A percentile compares a stretch with the other conserved stretches of the same genome.
Conservation (phyloP, 2,888 invertebrate genomes). For the Drosophila kambysellisi region DNA sequence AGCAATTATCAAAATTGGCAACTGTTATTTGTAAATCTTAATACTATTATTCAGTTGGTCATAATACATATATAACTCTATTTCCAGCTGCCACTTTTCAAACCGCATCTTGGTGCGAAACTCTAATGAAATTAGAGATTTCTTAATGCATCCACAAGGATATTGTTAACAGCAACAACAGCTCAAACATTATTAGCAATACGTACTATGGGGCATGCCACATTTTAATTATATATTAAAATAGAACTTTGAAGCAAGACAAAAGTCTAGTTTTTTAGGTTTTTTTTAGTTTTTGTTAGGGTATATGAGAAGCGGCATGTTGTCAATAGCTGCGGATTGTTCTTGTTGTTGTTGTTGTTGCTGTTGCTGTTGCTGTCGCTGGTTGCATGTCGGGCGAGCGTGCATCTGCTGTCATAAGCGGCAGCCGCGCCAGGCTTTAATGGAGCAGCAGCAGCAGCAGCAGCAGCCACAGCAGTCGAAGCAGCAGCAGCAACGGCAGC, state of each 20-base stretch:
- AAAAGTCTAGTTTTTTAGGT: neutral
- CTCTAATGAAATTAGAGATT: neutral
- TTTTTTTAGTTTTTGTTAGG: slow-evolving; percentile 20
- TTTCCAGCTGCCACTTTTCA: neutral
- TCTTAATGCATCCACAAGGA: neutral
- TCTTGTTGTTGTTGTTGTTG: neutral
- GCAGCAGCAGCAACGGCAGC: slow-evolving; percentile 44
- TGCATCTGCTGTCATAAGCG: slow-evolving; percentile 75
- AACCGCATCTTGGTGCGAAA: neutral
- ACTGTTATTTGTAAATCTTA: neutral
- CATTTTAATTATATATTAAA: too few species aligned
- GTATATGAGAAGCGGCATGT: slow-evolving; percentile 11
- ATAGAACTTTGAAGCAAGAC: neutral
- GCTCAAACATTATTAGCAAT: neutral
- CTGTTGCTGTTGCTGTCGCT: slow-evolving; percentile 31
- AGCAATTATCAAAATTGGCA: neutral
- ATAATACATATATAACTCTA: neutral
- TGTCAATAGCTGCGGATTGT: neutral
- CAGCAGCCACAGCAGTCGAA: slow-evolving; percentile 57
- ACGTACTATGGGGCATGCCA: neutral
- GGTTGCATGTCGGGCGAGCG: slow-evolving; percentile 73
- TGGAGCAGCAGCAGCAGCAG: slow-evolving; percentile 62
- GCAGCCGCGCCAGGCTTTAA: slow-evolving; percentile 72
- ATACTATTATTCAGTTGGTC: neutral
- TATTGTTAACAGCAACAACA: neutral